phyloP scores from a whole-genome alignment of 2,888 invertebrate genomes.

The Aelia acuminata region DNA sequence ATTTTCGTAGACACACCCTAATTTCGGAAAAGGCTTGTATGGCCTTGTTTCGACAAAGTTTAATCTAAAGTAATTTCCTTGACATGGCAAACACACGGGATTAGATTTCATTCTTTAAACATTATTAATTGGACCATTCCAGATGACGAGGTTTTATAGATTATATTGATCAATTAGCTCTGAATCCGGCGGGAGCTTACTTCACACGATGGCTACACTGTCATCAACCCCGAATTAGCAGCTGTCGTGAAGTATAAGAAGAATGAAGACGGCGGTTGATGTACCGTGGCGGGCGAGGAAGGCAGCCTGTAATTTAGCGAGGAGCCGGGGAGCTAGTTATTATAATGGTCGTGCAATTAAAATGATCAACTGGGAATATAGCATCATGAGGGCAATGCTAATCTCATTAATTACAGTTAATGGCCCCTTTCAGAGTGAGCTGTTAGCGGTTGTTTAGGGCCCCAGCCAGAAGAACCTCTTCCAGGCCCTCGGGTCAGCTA shows the following conservation, averaged over 20 bases:
- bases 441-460: constrained; percentile 49
- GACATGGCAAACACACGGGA: no score
- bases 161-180: not conserved
- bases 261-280: not conserved
- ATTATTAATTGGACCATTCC: no score
- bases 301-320: constrained; percentile 29
- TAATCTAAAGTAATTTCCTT: no score
- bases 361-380: constrained; percentile 55
- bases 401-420: constrained; percentile 51
- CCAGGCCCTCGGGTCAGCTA: not conserved
- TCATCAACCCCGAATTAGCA: not conserved
- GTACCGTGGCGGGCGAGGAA: not conserved
- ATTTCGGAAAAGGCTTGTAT: no score
- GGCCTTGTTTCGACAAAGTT: no score
- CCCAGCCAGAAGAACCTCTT: not conserved
- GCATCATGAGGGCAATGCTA: constrained; percentile 41
- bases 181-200: not conserved
- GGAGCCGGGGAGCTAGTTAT: constrained; percentile 29
- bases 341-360: constrained; percentile 50
- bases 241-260: constrained; percentile 2
- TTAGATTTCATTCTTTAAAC: no score
- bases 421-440: not conserved
- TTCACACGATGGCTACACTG: not conserved
- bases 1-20: no score
- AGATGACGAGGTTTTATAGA: not conserved